A percentile compares a stretch with the other conserved stretches of the same genome.
Evolutionary conservation across 2,113 vertebrate genomes (phyloP).

Genomic region (Henicopernis longicauda): DNA sequence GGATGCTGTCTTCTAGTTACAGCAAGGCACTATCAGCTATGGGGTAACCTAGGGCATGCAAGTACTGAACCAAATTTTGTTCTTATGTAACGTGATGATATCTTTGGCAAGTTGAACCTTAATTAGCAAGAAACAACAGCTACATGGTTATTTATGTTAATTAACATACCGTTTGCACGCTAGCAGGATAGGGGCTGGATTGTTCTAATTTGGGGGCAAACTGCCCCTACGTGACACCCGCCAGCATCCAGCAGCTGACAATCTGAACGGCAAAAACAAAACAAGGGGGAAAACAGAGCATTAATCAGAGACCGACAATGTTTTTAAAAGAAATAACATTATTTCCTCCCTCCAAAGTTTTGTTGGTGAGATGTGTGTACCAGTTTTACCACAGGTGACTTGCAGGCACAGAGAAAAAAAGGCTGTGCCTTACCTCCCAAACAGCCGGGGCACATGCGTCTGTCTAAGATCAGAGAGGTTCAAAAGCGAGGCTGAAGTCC

Average conservation of each 20-base stretch:
- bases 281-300: neutral
- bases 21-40: neutral
- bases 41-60: neutral
- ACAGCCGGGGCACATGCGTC: accelerated
- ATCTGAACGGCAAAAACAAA: neutral
- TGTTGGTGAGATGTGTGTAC: neutral
- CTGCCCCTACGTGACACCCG: neutral
- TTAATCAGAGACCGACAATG: neutral
- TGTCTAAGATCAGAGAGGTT: neutral
- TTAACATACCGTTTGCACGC: neutral
- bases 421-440: neutral
- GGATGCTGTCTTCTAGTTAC: neutral
- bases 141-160: neutral
- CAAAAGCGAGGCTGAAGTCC: neutral
- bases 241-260: neutral
- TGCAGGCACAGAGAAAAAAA: neutral
- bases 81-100: neutral
- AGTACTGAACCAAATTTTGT: neutral
- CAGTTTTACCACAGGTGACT: neutral
- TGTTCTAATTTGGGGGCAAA: neutral
- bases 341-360: neutral
- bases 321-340: neutral
- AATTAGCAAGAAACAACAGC: neutral
- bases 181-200: neutral
- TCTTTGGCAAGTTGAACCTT: neutral